Evolutionary conservation across 1,140 invertebrate genomes (phyloP).

Genomic region (Cheumatopsyche charites): DNA sequence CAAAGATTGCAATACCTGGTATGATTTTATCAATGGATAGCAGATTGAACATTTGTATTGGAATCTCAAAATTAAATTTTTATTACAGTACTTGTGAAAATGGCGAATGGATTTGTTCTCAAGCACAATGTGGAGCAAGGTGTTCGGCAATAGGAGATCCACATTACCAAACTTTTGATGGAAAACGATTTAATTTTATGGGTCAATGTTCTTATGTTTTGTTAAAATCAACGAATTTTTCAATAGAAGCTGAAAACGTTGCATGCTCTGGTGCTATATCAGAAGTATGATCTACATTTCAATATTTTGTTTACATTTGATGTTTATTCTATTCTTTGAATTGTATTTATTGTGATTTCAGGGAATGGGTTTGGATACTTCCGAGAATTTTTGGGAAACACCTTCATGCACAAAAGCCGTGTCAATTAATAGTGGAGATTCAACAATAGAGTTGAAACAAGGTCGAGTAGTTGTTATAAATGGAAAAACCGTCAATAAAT

Average conservation of each 20-base stretch:
- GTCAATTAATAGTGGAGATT: constrained; percentile 63
- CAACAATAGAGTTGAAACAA: constrained; percentile 73
- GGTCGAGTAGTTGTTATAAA: constrained; percentile 72
- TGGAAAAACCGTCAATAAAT: constrained; percentile 68
- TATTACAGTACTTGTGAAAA: constrained; percentile 66
- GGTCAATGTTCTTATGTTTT: constrained; percentile 86
- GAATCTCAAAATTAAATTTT: neutral
- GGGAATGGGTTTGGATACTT: constrained; percentile 68
- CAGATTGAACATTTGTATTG: neutral
- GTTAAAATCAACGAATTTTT: constrained; percentile 70
- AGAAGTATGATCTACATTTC: constrained; percentile 59
- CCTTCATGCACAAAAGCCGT: constrained; percentile 85
- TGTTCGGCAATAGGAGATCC: constrained; percentile 86
- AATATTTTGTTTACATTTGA: neutral
- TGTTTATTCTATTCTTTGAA: neutral
- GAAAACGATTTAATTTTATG: constrained; percentile 84
- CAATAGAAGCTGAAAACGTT: constrained; percentile 81
- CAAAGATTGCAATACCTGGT: constrained; percentile 88
- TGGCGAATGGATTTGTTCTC: constrained; percentile 82
- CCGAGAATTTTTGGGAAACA: constrained; percentile 57
- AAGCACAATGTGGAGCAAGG: constrained; percentile 72
- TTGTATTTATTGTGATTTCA: constrained; percentile 49
- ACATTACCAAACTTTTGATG: constrained; percentile 91
- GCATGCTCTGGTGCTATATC: constrained; percentile 79
- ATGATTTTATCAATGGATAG: constrained; percentile 45